Evolutionary conservation across 2,113 vertebrate species (phyloP).

Genomic region (Rutilus rutilus): DNA sequence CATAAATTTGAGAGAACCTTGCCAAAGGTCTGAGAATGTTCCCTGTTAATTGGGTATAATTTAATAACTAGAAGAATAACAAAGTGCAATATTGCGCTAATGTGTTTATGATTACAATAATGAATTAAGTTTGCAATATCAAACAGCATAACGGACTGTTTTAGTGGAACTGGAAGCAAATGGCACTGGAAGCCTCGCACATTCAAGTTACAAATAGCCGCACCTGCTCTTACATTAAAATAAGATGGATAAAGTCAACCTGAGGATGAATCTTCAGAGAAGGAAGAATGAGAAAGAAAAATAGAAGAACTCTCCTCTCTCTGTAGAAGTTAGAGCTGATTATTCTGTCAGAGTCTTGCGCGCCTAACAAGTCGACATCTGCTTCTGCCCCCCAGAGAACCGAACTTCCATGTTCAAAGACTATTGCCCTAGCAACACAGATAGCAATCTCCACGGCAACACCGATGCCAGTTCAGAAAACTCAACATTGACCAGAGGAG

Average conservation of each 20-base stretch:
- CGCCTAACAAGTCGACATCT: slow-evolving; percentile 19
- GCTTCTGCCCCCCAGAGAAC: slow-evolving; percentile 26
- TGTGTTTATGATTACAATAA: too few relatives aligned
- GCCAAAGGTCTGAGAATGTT: too few relatives aligned
- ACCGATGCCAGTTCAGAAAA: slow-evolving; percentile 21
- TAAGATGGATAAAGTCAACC: background rate
- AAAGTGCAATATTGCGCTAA: too few relatives aligned
- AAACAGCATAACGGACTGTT: too few relatives aligned
- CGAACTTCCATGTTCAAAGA: slow-evolving; percentile 20
- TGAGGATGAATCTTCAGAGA: background rate
- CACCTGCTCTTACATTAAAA: too few relatives aligned
- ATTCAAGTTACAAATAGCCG: too few relatives aligned
- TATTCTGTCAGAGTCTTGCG: background rate
- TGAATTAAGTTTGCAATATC: too few relatives aligned
- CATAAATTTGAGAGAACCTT: too few relatives aligned
- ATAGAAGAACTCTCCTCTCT: background rate
- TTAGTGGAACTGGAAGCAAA: too few relatives aligned
- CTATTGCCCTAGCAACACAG: slow-evolving; percentile 27
- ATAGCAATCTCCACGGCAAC: slow-evolving; percentile 56
- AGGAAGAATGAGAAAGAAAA: background rate
- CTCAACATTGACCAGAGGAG: background rate
- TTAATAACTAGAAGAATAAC: too few relatives aligned
- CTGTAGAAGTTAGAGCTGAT: background rate
- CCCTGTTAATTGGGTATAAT: too few relatives aligned
- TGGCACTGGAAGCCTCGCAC: too few relatives aligned